Conservation (phyloP, 37 sponge, comb jelly and placozoan species). For the Haliclona indistincta region DNA sequence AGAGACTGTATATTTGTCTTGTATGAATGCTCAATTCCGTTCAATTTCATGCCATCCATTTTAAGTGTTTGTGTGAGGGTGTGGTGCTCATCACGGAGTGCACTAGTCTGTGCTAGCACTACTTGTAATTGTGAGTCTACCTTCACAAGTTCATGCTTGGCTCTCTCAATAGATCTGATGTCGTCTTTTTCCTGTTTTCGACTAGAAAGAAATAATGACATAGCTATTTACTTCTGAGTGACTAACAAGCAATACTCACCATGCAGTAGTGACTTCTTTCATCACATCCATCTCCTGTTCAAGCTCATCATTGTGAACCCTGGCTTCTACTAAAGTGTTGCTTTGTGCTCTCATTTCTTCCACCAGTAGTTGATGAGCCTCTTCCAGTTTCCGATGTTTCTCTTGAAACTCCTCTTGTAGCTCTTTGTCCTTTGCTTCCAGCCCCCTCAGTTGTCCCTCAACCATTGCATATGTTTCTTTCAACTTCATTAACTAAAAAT, state of each 20-base stretch:
- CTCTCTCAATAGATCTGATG: constrained; percentile 38
- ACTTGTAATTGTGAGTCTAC: constrained; percentile 43
- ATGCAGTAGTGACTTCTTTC: constrained; percentile 13
- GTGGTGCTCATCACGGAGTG: constrained; percentile 19
- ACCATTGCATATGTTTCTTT: background rate
- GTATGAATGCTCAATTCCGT: constrained; percentile 16
- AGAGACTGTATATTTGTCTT: background rate
- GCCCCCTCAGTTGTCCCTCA: background rate
- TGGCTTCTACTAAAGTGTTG: too few species aligned
- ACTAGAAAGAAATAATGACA: constrained; percentile 4
- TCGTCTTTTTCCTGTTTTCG: constrained; percentile 23
- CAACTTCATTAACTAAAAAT: background rate
- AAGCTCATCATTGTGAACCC: constrained; percentile 19
- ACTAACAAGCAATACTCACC: background rate
- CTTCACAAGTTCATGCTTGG: constrained; percentile 29
- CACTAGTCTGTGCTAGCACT: background rate
- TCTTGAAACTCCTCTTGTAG: background rate
- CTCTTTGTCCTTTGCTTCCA: background rate
- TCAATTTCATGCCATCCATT: background rate
- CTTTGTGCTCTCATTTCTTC: constrained; percentile 20
- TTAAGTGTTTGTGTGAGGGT: constrained; percentile 4
- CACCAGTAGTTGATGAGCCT: constrained; percentile 1
- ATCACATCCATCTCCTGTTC: constrained; percentile 26
- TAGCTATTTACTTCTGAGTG: too few species aligned
- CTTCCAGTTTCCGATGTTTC: background rate